Percentiles rank a stretch among this genome's conserved stretches.
phyloP scores from a whole-genome alignment of 2,797 vertebrate species.

The Dromococcyx pavoninus region DNA sequence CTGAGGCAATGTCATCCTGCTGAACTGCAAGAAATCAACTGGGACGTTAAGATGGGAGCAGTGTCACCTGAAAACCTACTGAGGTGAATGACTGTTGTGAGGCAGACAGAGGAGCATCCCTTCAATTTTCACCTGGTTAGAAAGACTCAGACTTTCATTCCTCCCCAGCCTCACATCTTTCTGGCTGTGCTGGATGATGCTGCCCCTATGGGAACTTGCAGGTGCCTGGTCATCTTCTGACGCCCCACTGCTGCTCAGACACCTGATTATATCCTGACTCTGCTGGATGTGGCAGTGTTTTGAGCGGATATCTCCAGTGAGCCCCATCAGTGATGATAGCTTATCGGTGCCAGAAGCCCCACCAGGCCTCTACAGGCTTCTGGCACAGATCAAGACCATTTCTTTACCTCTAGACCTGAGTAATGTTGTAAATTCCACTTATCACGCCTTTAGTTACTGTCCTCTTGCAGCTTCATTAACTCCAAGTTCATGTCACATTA shows the following conservation, averaged over 20 bases:
- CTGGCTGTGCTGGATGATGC: accelerated
- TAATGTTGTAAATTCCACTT: not conserved
- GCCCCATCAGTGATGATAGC: accelerated
- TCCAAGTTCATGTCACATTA: not conserved
- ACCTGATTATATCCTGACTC: not conserved
- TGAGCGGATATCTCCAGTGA: accelerated
- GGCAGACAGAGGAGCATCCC: not conserved
- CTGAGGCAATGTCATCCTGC: accelerated
- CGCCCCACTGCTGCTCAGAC: not conserved
- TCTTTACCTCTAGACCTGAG: not conserved
- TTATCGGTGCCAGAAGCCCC: not conserved
- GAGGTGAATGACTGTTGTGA: accelerated
- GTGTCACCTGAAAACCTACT: not conserved
- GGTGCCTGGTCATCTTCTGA: not conserved
- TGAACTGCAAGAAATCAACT: accelerated
- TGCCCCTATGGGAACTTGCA: accelerated
- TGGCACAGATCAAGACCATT: not conserved
- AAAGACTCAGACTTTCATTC: not conserved
- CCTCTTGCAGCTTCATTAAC: not conserved
- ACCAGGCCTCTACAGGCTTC: not conserved
- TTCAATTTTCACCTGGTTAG: not conserved
- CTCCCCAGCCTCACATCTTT: not conserved
- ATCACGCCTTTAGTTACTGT: no score
- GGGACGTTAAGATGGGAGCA: accelerated
- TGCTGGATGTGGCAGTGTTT: accelerated